These are phyloP conservation scores for Camponotus fellah DNA, from an alignment of 2,888 invertebrate genomes.

Conservation along the genomic window DNA sequence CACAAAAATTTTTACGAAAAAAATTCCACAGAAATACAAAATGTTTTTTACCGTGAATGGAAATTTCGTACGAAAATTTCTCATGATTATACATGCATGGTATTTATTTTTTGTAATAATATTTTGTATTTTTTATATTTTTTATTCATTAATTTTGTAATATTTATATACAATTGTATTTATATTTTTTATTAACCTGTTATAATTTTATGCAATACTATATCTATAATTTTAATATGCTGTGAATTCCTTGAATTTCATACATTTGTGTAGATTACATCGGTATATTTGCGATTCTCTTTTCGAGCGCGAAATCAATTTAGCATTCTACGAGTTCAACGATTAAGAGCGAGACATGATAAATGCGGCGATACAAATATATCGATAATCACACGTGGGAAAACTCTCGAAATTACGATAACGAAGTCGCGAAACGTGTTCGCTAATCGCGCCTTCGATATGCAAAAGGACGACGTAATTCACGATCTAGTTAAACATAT, in stretches of 20 bases:
- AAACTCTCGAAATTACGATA: constrained; percentile 53
- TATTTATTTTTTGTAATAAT: not conserved
- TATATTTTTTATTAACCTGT: not conserved
- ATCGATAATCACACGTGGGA: constrained; percentile 47
- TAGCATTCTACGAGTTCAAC: constrained; percentile 19
- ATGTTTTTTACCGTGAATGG: too few species aligned
- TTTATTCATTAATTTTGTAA: not conserved
- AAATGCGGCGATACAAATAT: constrained; percentile 37
- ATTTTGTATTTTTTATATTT: not conserved
- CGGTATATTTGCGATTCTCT: not conserved
- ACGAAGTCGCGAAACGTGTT: constrained; percentile 48
- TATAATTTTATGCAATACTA: too few species aligned
- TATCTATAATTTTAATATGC: not conserved
- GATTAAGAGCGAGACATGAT: constrained; percentile 41
- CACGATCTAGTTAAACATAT: constrained; percentile 52
- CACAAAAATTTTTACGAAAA: too few species aligned
- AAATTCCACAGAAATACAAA: too few species aligned
- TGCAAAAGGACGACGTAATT: constrained; percentile 41
- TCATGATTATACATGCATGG: not conserved
- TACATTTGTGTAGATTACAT: not conserved
- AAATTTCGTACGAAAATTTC: not conserved
- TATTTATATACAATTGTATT: not conserved
- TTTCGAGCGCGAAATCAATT: constrained; percentile 30
- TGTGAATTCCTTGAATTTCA: not conserved
- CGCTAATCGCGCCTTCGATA: constrained; percentile 23